Evolutionary conservation across 2,888 invertebrate species (phyloP), one percentile per base, ranked within the genome.

Genomic region (Andrena praecox): DNA sequence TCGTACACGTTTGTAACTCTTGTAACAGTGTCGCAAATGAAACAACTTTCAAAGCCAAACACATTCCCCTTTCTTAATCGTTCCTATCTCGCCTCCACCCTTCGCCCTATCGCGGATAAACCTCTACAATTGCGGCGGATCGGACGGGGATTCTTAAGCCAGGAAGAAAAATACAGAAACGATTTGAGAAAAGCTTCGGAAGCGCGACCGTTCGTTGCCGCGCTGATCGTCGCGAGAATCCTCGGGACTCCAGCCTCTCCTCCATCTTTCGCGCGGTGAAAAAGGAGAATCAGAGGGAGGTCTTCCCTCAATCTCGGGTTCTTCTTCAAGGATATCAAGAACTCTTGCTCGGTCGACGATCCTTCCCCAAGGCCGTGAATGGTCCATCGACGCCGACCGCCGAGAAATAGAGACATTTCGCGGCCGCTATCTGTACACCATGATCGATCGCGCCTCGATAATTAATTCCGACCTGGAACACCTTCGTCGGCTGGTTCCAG

Each of bases 401-500:
- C 66, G 42, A 35, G 56, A 20, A 64, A 82, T 82, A 80, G 68
- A 82, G 80, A 82, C 82, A 33, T 82, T 80, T 67, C 74, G 60
- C 74, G 74, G 29, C 52, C 56, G 33, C 31, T 70, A 75, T 66
- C 63, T 62, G 75, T 35, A 33, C 72, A 20, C 59, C 64, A 24
- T 81, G 82, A 83, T 81, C 82, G 82, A 83, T 83, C 72, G 77
- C 10, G 52, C 24, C 67, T 63, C 81, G 76, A 73, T 83, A 83
- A 83, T 81, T 81, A 83, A 83, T 83, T 83, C 81, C 64, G 42
- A 20, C 24, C 16, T 50, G 72, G 60, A 76, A 77, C 76, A 73
- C 68, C 81, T 80, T 69, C 68, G 52, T 64, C 72, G 50, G 33
- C 48, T 35, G 70, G 42, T 59, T 27, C 42, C 54, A 20, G 48